Evolutionary conservation across 1,140 invertebrate genomes (phyloP), one percentile per base, ranked within the genome.

Genomic region (Penaeus indicus): DNA sequence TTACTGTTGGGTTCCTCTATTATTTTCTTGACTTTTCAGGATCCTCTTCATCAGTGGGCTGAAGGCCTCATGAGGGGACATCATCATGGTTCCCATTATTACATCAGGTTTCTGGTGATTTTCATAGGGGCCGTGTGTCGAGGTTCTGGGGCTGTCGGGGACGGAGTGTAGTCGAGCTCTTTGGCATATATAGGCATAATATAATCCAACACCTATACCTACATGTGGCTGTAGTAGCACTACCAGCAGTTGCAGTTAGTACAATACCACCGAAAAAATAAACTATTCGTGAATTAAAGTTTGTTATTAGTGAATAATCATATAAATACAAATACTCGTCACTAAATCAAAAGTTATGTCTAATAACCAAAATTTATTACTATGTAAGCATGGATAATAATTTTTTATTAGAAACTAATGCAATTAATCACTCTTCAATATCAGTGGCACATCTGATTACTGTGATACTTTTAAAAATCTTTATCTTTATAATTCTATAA

Each of bases 61-160:
- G 87, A 84, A 63, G n/a, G 87, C 62, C n/a, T 84, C 87, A 25
- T 79, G 22, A 54, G n/a, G 87, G 67, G 27, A 83, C 87, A 47
- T 88, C 87, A 22, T 88, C 87, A 22, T 79, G 69, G 62, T 88
- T 88, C 60, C 87, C 87, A 79, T 88, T n/a, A n/a, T 88, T 60
- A 88, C 62, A 54, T 86, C 85, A 18, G 85, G 86, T n/a, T 32
- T 88, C 86, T 21, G 82, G 72, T 47, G 69, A 32, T 13, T n/a
- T n/a, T n/a, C n/a, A 88, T 88, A 67, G 72, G 81, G 87, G 38
- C 87, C 87, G 21, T 64, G 69, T 77, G 84, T 82, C 25, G 81
- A 77, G 61, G n/a, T n/a, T 88, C 87, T 21, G 63, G 61, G 69
- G 81, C 22, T 75, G 81, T n/a, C 82, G 82, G 38, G 87, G 67